Conservation (phyloP, 1,140 invertebrate species). For the Ephestia elutella region DNA sequence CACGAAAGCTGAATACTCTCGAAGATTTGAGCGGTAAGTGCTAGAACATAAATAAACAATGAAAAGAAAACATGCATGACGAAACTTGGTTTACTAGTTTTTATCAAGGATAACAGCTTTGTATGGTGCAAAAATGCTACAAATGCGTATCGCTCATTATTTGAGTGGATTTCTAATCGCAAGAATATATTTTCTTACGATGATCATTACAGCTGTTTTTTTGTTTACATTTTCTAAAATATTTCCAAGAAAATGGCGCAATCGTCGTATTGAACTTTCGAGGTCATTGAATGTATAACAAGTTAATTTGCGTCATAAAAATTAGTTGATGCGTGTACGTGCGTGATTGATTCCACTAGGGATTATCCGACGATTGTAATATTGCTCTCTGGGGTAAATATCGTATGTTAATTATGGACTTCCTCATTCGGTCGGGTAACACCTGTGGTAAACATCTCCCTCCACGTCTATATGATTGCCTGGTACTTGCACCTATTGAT, state of each 20-base stretch:
- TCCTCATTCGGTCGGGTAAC: slow-evolving; percentile 22
- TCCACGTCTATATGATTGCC: slow-evolving; percentile 17
- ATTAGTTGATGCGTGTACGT: slow-evolving; percentile 19
- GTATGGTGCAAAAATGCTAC: slow-evolving; percentile 7
- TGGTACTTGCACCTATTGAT: slow-evolving; percentile 33
- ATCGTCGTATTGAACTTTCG: slow-evolving; percentile 16
- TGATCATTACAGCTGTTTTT: slow-evolving; percentile 38
- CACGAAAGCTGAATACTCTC: slow-evolving; percentile 63
- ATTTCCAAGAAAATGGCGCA: neutral
- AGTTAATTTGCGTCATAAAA: slow-evolving; percentile 24
- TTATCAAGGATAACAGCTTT: slow-evolving; percentile 28
- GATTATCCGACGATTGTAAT: slow-evolving; percentile 21
- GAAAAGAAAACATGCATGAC: slow-evolving; percentile 31
- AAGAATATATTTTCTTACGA: neutral
- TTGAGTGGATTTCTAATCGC: neutral
- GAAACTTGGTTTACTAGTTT: slow-evolving; percentile 38
- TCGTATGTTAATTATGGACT: slow-evolving; percentile 5
- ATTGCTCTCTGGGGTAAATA: neutral
- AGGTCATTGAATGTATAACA: slow-evolving; percentile 21
- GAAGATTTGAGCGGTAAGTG: slow-evolving; percentile 66
- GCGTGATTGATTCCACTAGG: slow-evolving; percentile 22
- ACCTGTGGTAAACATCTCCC: slow-evolving; percentile 19
- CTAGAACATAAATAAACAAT: slow-evolving; percentile 54
- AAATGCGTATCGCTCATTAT: neutral
- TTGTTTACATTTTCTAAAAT: slow-evolving; percentile 25